Evolutionary conservation across 2,888 invertebrate species (phyloP), one percentile per base, ranked within the genome.

Genomic region (Axea sp.): DNA sequence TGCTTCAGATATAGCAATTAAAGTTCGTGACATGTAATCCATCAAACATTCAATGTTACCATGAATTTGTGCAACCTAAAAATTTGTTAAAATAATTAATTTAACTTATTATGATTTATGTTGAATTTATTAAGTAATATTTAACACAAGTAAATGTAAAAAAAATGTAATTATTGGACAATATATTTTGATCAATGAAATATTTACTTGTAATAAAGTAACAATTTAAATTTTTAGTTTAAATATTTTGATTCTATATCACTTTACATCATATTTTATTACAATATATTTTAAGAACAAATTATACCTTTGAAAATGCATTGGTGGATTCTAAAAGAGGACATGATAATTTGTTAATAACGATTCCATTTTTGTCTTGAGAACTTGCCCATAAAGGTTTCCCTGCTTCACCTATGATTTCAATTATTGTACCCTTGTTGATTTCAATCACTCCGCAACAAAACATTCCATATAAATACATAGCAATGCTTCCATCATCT

Each of bases 401-500:
- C 28, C 80, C 82, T 2, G 78, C 79, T 55, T 86, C 86, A 24
- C 87, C 86, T 47, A 77, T 81, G 15, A 87, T 84, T 60, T 87
- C 84, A 8, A 84, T 75, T 37, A 87, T 77, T 33, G 81, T 75
- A 53, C 84, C 83, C 9, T 77, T 76, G 3, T 85, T 84, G 22
- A 86, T 59, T 14, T 69, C 73, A 67, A 96, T 90, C 4, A 90
- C 90, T 2, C 95, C 94, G 84, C 94, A 93, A 14, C 94, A 93
- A 82, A 96, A 93, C 81, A 95, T 92, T 8, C 97, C 97, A 88
- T 95, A 95, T 2, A 96, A 92, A 83, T 93, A 93, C 82, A 97
- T 89, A 1, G 81, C 77, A 7, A 86, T 78, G 77, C 91, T 90
- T 0, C 96, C 95, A 76, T 91, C 90, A 51, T 91, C 91, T 82